Conservation (phyloP, 2,113 vertebrate genomes). For the Elephas maximus region DNA sequence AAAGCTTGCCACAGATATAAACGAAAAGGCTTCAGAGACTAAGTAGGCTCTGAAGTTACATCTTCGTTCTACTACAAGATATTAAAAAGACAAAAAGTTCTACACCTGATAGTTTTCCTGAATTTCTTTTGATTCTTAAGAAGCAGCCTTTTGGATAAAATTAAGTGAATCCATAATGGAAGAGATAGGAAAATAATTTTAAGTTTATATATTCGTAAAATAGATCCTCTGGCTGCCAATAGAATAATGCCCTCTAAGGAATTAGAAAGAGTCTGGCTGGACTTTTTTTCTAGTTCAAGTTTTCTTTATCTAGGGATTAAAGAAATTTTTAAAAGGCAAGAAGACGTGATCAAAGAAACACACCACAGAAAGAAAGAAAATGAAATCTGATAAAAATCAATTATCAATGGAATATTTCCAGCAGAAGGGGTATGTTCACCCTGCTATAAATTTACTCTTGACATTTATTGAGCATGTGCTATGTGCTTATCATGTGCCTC, state of each 20-base stretch:
- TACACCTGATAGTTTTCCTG: neutral
- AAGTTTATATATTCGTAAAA: neutral
- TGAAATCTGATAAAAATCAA: neutral
- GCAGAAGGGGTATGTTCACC: neutral
- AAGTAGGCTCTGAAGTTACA: neutral
- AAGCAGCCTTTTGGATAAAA: neutral
- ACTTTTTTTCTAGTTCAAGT: neutral
- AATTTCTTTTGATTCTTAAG: slow-evolving; percentile 1
- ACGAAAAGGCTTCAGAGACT: slow-evolving; percentile 42
- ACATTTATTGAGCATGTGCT: neutral
- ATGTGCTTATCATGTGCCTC: neutral
- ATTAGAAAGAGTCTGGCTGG: neutral
- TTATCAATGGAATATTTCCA: neutral
- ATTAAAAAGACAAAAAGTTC: neutral
- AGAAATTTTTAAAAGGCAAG: neutral
- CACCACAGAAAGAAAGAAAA: neutral
- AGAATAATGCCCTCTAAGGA: neutral
- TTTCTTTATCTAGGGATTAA: neutral
- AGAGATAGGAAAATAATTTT: neutral
- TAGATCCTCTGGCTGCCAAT: neutral
- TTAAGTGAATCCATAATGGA: neutral
- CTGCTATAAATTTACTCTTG: neutral
- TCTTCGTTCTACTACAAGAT: slow-evolving; percentile 39
- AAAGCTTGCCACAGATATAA: neutral
- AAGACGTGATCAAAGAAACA: neutral